Base-by-base conservation (phyloP, 92 coral and sea anemone genomes). In the Epizoanthus scotinus region DNA sequence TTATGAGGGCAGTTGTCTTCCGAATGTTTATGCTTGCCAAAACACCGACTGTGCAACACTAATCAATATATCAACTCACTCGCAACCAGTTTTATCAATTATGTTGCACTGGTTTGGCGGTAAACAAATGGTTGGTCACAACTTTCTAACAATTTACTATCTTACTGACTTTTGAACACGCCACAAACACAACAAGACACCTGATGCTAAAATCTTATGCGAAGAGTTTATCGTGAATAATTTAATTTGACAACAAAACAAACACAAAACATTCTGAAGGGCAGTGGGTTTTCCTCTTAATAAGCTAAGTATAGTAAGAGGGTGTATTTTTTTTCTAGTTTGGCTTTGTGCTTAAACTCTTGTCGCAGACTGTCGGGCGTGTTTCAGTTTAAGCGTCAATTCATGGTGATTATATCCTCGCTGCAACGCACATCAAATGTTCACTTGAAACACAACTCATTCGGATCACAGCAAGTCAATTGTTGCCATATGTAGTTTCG, bases 171-270 rank as follows among this genome's bases (percentile, higher is more conserved):
- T 73, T 17, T 31, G 66, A 8, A 38, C 63, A 28, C 34, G 81
- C 68, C 54, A 29, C 56, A 75, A 75, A 75, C 54, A 65, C 38
- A 59, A 75, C 47, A 19, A 28, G 52, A 58, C 67, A 59, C 67
- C 81, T 59, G 67, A 57, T 28, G 20, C 67, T 75, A 36, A 57
- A 36, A 57, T 75, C 25, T 40, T 24, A 36, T 50, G 25, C 9
- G 36, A 64, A 15, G 36, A 38, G 21, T 74, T 36, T 57, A 52
- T 57, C 44, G 36, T 22, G 36, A 74, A 74, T 73, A 75, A 75
- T 75, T 75, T 34, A 75, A 75, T 75, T 75, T 59, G 14, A 26
- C 69, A 22, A 75, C 67, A 29, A 75, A 75, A 49, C 68, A 75
- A 75, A 75, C 56, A 75, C 56, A 29, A 22, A 52, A 64, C 36